Conservation (phyloP, 2,888 invertebrate genomes). For the Helobdella robusta region DNA sequence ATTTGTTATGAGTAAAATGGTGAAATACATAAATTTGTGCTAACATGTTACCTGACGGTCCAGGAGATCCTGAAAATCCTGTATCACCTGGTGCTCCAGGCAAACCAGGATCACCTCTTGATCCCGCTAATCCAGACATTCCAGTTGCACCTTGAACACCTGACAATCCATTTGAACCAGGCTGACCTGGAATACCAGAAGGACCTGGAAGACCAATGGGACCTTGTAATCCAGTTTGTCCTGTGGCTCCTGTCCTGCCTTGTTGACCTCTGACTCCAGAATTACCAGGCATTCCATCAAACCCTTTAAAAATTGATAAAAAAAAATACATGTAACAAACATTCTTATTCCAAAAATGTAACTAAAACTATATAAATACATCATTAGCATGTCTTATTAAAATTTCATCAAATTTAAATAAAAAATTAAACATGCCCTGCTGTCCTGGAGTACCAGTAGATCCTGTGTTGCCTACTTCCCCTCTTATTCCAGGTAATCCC, state of each 20-base stretch:
- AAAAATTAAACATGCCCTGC: too few relatives aligned
- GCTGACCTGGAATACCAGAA: constrained; percentile 12
- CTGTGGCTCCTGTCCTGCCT: not conserved
- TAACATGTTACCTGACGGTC: constrained; percentile 41
- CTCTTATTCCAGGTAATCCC: not conserved
- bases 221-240: constrained; percentile 5
- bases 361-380: too few relatives aligned
- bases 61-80: constrained; percentile 37
- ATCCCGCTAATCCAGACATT: constrained; percentile 4
- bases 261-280: not conserved
- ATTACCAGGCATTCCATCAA: too few relatives aligned
- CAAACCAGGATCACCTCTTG: constrained; percentile 29
- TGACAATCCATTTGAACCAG: constrained; percentile 31
- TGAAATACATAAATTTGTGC: too few relatives aligned
- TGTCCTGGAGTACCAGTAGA: not conserved
- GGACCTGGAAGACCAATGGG: constrained; percentile 22
- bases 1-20: too few relatives aligned
- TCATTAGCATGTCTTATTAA: too few relatives aligned
- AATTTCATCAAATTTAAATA: too few relatives aligned
- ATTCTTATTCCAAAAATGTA: too few relatives aligned
- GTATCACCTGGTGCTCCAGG: constrained; percentile 36
- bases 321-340: too few relatives aligned
- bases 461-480: not conserved
- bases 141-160: constrained; percentile 22
- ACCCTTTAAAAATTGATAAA: too few relatives aligned